Conservation (phyloP, 2,888 invertebrate genomes). For the Saturnia pavonia region DNA sequence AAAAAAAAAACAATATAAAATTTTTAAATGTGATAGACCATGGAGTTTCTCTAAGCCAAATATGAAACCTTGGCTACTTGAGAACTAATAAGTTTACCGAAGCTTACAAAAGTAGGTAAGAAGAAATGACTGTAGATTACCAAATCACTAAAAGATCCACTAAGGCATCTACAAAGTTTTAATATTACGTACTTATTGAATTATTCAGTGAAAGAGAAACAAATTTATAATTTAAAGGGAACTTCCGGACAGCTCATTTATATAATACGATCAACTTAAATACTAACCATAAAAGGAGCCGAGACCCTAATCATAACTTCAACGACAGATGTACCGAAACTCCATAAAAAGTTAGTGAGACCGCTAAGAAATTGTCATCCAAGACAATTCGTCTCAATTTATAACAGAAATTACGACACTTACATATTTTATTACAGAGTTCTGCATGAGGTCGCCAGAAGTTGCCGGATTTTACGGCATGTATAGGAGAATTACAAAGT, state of each 20-base stretch:
- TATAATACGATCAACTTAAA: constrained; percentile 17
- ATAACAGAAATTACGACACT: constrained; percentile 43
- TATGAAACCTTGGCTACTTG: no score
- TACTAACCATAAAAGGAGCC: constrained; percentile 19
- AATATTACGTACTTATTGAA: background rate
- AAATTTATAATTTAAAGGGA: constrained; percentile 15
- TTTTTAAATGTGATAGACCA: no score
- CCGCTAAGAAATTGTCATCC: constrained; percentile 22
- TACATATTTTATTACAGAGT: constrained; percentile 41
- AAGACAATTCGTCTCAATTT: constrained; percentile 43
- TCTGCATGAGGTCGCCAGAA: constrained; percentile 35
- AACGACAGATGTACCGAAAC: constrained; percentile 40
- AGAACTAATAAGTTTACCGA: no score
- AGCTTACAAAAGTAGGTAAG: background rate
- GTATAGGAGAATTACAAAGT: constrained; percentile 13
- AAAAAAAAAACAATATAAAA: no score
- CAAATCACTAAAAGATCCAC: background rate
- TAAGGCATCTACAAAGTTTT: background rate
- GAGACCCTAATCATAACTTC: constrained; percentile 41
- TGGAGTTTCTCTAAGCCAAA: no score
- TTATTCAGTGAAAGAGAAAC: background rate
- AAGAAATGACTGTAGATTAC: background rate
- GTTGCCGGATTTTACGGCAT: constrained; percentile 32
- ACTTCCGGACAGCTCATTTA: constrained; percentile 5
- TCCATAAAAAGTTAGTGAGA: constrained; percentile 44